Base-by-base conservation (phyloP, 1,140 invertebrate genomes). In the Phymastichus coffea region DNA sequence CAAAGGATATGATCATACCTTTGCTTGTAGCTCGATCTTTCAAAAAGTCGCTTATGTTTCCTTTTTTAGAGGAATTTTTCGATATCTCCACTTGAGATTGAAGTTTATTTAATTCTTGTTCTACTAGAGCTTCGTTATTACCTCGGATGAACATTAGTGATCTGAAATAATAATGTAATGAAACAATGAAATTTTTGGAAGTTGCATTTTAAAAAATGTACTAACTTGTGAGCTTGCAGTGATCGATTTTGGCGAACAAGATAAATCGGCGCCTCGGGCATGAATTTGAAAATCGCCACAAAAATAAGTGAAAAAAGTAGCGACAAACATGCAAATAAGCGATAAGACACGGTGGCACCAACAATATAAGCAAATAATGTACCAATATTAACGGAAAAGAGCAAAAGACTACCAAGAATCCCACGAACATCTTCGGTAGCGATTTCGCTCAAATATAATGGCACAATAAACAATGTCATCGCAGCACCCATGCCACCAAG, bases 361-460 rank as follows among this genome's bases (percentile, higher is more conserved):
- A 86, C 61, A 1, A 80, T 66, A 65, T 85, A 88, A 22, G 80
- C 80, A 2, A 78, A 8, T 0, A 87, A 63, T 26, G 86, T 81
- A 0, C 86, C 87, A 7, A 81, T 64, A 41, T 84, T 86, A 14
- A 86, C 70, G 4, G 78, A 70, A 14, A 88, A 71, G 0, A 76
- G 63, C 26, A 81, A 3, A 6, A 83, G 70, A 6, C 83, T 82
- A 2, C 84, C 83, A 3, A 87, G 56, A 25, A 79, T 71, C 0
- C 87, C 86, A 33, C 86, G 70, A 9, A 82, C 77, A n/a, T 75
- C 72, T 35, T 81, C 79, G 4, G 81, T 76, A 0, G 83, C 74
- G 0, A 84, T 84, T 71, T 88, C 87, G 3, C 81, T 78, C 0
- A 86, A 72, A 65, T 88, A 88, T 2, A 84, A 68, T 0, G 86